Evolutionary conservation across 2,888 invertebrate species (phyloP).

Genomic region (Stenoptilia bipunctidactyla): DNA sequence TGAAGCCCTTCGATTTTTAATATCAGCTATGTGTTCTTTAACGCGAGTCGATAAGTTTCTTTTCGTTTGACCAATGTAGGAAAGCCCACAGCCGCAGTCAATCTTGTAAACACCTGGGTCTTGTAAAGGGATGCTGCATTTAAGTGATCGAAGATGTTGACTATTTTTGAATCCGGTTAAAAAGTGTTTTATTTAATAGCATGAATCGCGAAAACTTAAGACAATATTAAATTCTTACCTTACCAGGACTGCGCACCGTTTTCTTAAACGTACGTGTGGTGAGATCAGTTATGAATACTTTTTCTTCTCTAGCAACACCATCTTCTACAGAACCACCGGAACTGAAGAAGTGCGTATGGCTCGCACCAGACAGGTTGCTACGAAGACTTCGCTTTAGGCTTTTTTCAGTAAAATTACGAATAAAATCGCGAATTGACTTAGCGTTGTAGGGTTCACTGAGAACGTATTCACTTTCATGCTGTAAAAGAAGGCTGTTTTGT

Average conservation of each 20-base stretch:
- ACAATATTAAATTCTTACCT: too few relatives aligned
- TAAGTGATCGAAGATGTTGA: too few relatives aligned
- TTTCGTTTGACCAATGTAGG: too few relatives aligned
- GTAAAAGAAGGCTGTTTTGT: conserved; percentile 9
- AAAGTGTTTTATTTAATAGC: too few relatives aligned
- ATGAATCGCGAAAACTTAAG: too few relatives aligned
- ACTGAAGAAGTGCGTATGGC: conserved; percentile 54
- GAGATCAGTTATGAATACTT: conserved; percentile 67
- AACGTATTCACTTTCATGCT: conserved; percentile 80
- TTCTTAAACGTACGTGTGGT: conserved; percentile 75
- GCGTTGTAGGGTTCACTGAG: conserved; percentile 65
- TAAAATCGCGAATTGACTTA: conserved; percentile 61
- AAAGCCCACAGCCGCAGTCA: too few relatives aligned
- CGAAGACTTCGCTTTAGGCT: conserved; percentile 46
- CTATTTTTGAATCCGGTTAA: too few relatives aligned
- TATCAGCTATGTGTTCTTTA: too few relatives aligned
- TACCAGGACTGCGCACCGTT: conserved; percentile 70
- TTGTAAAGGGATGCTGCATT: too few relatives aligned
- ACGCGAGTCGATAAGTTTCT: too few relatives aligned
- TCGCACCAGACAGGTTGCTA: conserved; percentile 37
- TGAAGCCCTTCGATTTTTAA: too few relatives aligned
- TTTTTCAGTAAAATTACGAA: conserved; percentile 62
- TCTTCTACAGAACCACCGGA: conserved; percentile 24
- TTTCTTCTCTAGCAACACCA: conserved; percentile 18
- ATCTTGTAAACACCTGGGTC: too few relatives aligned